These are phyloP conservation scores for Luscinia megarhynchos DNA, from an alignment of 2,797 vertebrate genomes.

Conservation along the genomic window DNA sequence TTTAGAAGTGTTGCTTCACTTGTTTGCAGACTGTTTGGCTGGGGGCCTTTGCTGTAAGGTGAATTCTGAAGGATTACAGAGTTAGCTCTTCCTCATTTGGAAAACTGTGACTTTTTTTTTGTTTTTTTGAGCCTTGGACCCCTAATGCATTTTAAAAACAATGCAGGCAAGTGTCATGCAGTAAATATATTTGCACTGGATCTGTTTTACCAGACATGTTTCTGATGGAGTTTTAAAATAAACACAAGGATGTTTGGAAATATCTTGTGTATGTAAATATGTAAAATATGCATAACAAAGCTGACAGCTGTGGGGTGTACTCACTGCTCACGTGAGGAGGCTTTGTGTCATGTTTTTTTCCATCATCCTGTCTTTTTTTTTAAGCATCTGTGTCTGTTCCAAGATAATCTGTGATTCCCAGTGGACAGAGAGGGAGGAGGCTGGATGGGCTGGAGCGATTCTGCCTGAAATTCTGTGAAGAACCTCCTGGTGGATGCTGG, in stretches of 20 bases:
- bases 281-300: conserved; percentile 77
- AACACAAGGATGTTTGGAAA: conserved; percentile 77
- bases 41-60: neutral
- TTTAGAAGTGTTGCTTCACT: conserved; percentile 10
- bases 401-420: conserved; percentile 61
- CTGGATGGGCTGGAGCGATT: neutral
- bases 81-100: neutral
- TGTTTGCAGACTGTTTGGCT: neutral
- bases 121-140: neutral
- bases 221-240: conserved; percentile 76
- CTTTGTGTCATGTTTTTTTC: conserved; percentile 65
- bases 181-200: conserved; percentile 63
- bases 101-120: neutral
- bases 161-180: conserved; percentile 38
- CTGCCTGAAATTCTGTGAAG: neutral
- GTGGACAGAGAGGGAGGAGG: conserved; percentile 51
- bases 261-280: conserved; percentile 79
- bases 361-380: neutral
- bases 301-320: conserved; percentile 76
- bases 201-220: conserved; percentile 68
- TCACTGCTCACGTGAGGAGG: conserved; percentile 50
- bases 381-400: conserved; percentile 4
- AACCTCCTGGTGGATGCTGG: conserved; percentile 5
- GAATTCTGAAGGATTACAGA: neutral
- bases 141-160: conserved; percentile 44